Conservation (phyloP, 2,113 vertebrate species). For the Chrysemys picta region DNA sequence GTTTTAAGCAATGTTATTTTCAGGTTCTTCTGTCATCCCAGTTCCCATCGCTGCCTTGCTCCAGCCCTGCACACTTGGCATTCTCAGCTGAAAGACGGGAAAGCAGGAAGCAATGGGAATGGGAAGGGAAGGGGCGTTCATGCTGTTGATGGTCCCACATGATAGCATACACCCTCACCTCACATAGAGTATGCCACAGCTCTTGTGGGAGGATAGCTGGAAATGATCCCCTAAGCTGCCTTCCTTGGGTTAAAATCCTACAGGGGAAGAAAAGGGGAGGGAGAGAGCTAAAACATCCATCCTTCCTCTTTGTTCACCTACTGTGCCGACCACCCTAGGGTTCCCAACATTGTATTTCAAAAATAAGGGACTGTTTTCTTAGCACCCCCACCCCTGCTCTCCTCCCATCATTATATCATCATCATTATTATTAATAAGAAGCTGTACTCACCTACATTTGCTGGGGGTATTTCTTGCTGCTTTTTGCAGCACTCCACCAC, state of each 20-base stretch:
- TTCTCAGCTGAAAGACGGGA: neutral
- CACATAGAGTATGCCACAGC: neutral
- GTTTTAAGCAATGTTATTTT: neutral
- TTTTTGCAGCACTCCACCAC: neutral
- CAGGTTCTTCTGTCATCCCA: neutral
- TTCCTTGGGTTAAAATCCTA: neutral
- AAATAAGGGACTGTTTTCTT: neutral
- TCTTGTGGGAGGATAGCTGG: neutral
- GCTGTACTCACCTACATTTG: neutral
- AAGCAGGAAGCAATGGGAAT: neutral
- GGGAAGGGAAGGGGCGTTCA: neutral
- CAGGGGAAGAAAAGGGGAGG: neutral
- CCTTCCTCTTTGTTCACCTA: neutral
- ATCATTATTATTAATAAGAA: neutral
- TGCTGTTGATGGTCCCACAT: neutral
- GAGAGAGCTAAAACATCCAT: neutral
- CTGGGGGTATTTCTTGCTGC: neutral
- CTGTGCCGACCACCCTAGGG: neutral
- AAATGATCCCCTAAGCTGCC: neutral
- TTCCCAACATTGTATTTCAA: neutral
- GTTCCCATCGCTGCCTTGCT: neutral
- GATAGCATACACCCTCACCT: neutral
- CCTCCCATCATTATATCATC: neutral
- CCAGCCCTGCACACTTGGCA: neutral
- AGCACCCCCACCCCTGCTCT: neutral